phyloP scores from a whole-genome alignment of 1,140 invertebrate genomes.

The Drosophila pseudoobscura region DNA sequence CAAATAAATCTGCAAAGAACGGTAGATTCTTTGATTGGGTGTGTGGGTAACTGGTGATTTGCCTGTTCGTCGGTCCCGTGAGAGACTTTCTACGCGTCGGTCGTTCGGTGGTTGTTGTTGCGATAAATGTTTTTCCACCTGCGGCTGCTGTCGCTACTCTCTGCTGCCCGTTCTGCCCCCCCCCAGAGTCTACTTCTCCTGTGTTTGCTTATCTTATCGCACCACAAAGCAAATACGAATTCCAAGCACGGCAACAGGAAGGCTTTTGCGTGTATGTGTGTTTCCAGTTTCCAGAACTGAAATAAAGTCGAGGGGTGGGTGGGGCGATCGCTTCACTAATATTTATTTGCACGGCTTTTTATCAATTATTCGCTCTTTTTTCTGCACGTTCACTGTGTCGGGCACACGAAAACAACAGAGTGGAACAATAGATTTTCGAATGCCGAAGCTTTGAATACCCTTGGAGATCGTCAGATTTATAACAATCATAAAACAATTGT shows the following conservation, averaged over 20 bases:
- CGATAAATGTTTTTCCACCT: slow-evolving; percentile 67
- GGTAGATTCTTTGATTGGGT: slow-evolving; percentile 1
- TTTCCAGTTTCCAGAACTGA: slow-evolving; percentile 26
- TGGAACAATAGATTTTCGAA: too few relatives aligned
- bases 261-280: slow-evolving; percentile 16
- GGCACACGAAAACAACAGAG: slow-evolving; percentile 27
- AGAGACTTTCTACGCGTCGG: slow-evolving; percentile 48
- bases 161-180: background rate
- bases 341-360: slow-evolving; percentile 54
- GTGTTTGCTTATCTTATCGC: slow-evolving; percentile 72
- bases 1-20: slow-evolving; percentile 33
- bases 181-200: slow-evolving; percentile 4
- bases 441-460: too few relatives aligned
- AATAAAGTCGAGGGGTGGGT: slow-evolving; percentile 14
- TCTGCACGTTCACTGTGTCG: slow-evolving; percentile 37
- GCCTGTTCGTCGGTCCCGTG: slow-evolving; percentile 18
- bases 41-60: slow-evolving; percentile 23
- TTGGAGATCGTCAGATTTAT: too few relatives aligned
- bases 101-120: slow-evolving; percentile 32
- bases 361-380: slow-evolving; percentile 29
- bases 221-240: slow-evolving; percentile 52
- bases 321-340: slow-evolving; percentile 33
- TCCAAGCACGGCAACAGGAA: slow-evolving; percentile 49
- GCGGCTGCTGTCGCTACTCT: slow-evolving; percentile 23
- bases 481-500: too few relatives aligned